These are phyloP conservation scores for Artibeus jamaicensis DNA, from an alignment of 2,797 vertebrate genomes.

Conservation along the genomic window DNA sequence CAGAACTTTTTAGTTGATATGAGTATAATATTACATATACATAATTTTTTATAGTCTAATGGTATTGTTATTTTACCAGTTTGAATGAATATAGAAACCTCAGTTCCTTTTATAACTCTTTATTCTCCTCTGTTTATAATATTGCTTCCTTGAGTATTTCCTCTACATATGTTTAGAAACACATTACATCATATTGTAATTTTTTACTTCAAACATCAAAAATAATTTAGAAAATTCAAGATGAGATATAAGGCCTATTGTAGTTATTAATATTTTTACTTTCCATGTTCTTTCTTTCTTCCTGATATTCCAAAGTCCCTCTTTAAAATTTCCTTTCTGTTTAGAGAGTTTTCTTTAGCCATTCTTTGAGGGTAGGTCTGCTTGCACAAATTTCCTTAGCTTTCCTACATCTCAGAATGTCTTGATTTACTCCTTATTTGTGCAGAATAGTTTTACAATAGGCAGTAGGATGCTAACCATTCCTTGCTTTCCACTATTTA, in stretches of 20 bases:
- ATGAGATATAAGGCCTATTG: not conserved
- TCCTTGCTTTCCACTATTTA: slow-evolving; percentile 1
- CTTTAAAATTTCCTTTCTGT: not conserved
- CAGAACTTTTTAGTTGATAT: not conserved
- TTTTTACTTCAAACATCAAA: slow-evolving; percentile 16
- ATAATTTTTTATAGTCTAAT: not conserved
- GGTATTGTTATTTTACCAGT: not conserved
- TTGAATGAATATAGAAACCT: not conserved
- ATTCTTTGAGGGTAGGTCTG: not conserved
- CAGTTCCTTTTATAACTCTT: not conserved
- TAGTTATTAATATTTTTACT: not conserved
- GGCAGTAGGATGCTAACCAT: not conserved
- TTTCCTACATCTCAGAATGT: not conserved
- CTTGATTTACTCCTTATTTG: not conserved
- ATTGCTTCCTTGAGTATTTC: not conserved
- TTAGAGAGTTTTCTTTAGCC: not conserved
- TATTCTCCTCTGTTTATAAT: not conserved
- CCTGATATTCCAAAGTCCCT: not conserved
- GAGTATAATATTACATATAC: not conserved
- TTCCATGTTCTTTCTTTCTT: not conserved
- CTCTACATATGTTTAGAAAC: not conserved
- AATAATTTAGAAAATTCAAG: slow-evolving; percentile 34
- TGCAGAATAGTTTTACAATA: slow-evolving; percentile 12
- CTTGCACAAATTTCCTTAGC: not conserved
- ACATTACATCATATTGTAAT: not conserved